A percentile compares a stretch with the other conserved stretches of the same genome.
phyloP scores from a whole-genome alignment of 2,113 vertebrate genomes.

The Misgurnus mizolepis region DNA sequence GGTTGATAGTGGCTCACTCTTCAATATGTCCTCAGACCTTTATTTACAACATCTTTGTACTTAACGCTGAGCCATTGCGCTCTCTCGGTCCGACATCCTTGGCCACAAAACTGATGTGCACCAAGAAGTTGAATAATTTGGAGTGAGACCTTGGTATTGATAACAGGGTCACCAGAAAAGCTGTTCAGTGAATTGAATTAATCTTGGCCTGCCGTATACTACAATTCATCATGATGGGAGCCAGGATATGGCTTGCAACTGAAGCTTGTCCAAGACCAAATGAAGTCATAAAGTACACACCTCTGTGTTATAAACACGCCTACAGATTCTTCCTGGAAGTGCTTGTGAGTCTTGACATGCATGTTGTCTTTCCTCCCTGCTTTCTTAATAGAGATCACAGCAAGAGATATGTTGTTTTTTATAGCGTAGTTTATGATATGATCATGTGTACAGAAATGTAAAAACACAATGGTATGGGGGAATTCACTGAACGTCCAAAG shows the following conservation, averaged over 20 bases:
- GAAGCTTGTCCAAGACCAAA: constrained; percentile 50
- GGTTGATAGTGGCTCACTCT: constrained; percentile 11
- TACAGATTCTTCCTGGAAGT: constrained; percentile 19
- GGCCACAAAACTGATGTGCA: constrained; percentile 52
- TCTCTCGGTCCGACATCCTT: constrained; percentile 50
- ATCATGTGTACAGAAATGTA: no score
- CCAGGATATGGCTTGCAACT: constrained; percentile 39
- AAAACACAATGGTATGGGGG: no score
- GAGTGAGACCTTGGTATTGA: constrained; percentile 59
- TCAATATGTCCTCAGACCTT: constrained; percentile 15
- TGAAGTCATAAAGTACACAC: constrained; percentile 57
- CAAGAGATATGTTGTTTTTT: background rate
- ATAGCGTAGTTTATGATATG: background rate
- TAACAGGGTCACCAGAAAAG: constrained; percentile 54
- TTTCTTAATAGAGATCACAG: constrained; percentile 2
- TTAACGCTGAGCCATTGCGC: constrained; percentile 14
- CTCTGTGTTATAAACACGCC: constrained; percentile 29
- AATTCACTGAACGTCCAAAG: no score
- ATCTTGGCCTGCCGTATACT: constrained; percentile 51
- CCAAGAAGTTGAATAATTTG: constrained; percentile 58
- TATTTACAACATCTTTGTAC: constrained; percentile 41
- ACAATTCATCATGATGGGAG: constrained; percentile 53
- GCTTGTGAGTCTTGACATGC: constrained; percentile 15
- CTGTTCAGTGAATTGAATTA: constrained; percentile 57
- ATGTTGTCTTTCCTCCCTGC: background rate